Base-by-base conservation (phyloP, 1,140 invertebrate species). In the Liolophura sinensis region DNA sequence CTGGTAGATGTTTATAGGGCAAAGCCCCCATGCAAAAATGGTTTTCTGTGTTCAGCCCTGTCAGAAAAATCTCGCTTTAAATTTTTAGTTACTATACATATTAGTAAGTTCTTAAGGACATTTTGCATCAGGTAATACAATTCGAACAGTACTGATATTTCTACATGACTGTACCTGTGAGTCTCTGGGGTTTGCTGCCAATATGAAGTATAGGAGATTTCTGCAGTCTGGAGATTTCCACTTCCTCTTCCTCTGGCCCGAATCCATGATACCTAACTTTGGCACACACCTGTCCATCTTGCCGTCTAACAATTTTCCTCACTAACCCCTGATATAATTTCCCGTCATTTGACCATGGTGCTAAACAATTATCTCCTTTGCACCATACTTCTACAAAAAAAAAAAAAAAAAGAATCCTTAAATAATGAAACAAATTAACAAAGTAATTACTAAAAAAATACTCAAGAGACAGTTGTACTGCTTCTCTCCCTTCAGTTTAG, bases 241-340 rank as follows among this genome's bases (percentile, higher is more conserved):
- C 58, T 50, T 75, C 74, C 60, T 79, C 76, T 52, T 65, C 60
- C 4, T 76, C 78, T 1, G 68, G 68, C 40, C 50, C 52, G 64
- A 76, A 81, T 1, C 68, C 75, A 60, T 67, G 65, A 70, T 73
- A 81, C 50, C 72, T 67, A 7, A 79, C 69, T 12, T 70, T 20
- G 20, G 75, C 78, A 15, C 47, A 49, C 4, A 73, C 52, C 14
- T 62, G 52, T 48, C 64, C 68, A 20, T 48, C 55, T 16, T 57
- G 20, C 25, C 54, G 52, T 55, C 62, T 63, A n/a, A 40, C 62
- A 1, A 79, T 18, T 14, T 71, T 65, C 59, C 60, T 65, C 31
- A 81, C 75, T 20, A 20, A 61, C 18, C 70, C 77, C 47, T 48
- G 64, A 58, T 81, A 78, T 12, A 64, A 64, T 24, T 74, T 64